phyloP scores from a whole-genome alignment of 2,888 invertebrate genomes.

The Chymomyza caudatula region DNA sequence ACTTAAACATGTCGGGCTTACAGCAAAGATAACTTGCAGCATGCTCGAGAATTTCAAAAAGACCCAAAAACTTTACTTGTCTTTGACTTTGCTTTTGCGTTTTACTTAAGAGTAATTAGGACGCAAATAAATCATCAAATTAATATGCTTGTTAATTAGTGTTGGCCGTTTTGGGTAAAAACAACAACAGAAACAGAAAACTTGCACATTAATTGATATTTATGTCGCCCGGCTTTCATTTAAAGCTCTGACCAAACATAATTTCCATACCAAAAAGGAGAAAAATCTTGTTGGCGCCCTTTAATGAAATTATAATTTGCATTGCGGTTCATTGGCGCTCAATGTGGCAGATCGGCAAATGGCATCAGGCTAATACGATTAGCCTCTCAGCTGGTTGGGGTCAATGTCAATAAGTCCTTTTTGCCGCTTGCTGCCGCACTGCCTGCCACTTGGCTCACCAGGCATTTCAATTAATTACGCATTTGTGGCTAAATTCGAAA shows the following conservation, averaged over 20 bases:
- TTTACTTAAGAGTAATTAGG: conserved; percentile 10
- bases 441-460: not conserved
- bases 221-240: conserved; percentile 27
- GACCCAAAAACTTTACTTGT: not conserved
- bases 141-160: conserved; percentile 39
- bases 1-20: not conserved
- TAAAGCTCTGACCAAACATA: not conserved
- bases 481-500: conserved; percentile 45
- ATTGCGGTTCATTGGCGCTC: conserved; percentile 37
- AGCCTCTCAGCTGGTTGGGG: conserved; percentile 13
- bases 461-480: conserved; percentile 61
- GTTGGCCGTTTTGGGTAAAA: not conserved
- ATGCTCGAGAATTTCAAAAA: not conserved
- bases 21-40: not conserved
- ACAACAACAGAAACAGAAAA: conserved; percentile 20
- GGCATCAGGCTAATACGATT: conserved; percentile 51
- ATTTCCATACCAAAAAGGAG: not conserved
- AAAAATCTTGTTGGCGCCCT: not conserved
- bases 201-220: conserved; percentile 49
- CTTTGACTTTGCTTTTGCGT: conserved; percentile 4
- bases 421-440: not conserved
- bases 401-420: not conserved
- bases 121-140: conserved; percentile 36
- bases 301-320: conserved; percentile 31
- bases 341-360: conserved; percentile 19